phyloP scores from a whole-genome alignment of 1,140 invertebrate genomes.

The Drosophila pseudoobscura region DNA sequence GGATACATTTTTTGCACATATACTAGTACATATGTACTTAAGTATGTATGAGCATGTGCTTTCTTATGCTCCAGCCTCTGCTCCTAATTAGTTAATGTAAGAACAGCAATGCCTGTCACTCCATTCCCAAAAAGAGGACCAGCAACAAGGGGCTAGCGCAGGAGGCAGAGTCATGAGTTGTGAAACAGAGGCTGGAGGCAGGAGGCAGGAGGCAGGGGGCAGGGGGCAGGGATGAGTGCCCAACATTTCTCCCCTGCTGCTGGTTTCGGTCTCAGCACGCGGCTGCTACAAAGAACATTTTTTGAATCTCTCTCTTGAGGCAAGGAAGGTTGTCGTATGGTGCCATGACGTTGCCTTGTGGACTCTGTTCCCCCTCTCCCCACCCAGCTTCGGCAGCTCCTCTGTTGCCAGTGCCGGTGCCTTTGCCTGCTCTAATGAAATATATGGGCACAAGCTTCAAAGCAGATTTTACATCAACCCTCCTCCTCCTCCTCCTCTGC shows the following conservation, averaged over 20 bases:
- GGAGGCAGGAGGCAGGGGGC: background rate
- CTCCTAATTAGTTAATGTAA: constrained; percentile 75
- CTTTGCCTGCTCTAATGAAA: constrained; percentile 41
- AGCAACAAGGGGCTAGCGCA: background rate
- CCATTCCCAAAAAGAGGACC: background rate
- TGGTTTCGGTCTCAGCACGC: constrained; percentile 37
- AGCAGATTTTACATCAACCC: constrained; percentile 51
- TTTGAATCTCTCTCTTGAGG: constrained; percentile 24
- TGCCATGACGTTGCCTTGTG: constrained; percentile 21
- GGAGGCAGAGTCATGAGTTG: background rate
- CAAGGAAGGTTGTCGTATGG: too few relatives aligned
- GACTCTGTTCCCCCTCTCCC: constrained; percentile 7
- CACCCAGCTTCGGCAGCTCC: background rate
- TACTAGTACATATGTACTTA: background rate
- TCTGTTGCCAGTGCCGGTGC: too few relatives aligned
- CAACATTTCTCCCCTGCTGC: constrained; percentile 13
- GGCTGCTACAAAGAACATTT: constrained; percentile 45
- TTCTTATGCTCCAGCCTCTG: constrained; percentile 11
- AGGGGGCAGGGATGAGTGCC: constrained; percentile 3
- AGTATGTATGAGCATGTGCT: constrained; percentile 13
- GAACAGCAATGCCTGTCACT: constrained; percentile 48
- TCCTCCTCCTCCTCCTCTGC: background rate
- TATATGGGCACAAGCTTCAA: constrained; percentile 58
- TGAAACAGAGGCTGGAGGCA: background rate
- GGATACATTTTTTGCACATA: too few relatives aligned